Percentiles rank a stretch among this genome's conserved stretches.
Conservation (phyloP, 2,797 vertebrate species). For the Hoplostethus atlanticus region DNA sequence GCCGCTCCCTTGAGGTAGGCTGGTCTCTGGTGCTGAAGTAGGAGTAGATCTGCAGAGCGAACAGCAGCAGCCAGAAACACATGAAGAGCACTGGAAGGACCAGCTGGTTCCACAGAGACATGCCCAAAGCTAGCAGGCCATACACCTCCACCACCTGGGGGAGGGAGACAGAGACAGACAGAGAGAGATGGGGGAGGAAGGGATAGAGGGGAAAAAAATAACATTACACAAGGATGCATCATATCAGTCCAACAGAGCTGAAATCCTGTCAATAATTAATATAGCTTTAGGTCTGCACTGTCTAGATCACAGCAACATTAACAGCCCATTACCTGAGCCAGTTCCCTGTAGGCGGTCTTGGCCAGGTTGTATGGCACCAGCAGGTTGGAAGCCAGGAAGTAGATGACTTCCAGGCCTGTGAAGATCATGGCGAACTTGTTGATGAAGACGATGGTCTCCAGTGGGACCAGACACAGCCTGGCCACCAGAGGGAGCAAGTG, state of each 20-base stretch:
- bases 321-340: slow-evolving; percentile 90
- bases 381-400: slow-evolving; percentile 96
- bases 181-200: background rate
- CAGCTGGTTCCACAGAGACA: slow-evolving; percentile 99
- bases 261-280: background rate
- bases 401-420: slow-evolving; percentile 97
- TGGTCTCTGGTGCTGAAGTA: slow-evolving; percentile 98
- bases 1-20: slow-evolving; percentile 95
- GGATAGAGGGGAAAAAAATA: background rate
- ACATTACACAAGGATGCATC: no score
- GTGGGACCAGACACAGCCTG: slow-evolving; percentile 94
- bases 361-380: slow-evolving; percentile 98
- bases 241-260: no score
- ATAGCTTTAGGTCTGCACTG: background rate
- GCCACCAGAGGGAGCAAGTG: slow-evolving; percentile 98
- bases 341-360: slow-evolving; percentile 96
- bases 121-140: slow-evolving; percentile 94
- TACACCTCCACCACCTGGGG: slow-evolving; percentile 97
- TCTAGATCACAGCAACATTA: background rate
- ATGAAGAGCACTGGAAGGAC: slow-evolving; percentile 98
- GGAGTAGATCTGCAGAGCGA: slow-evolving; percentile 97
- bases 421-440: slow-evolving; percentile 99
- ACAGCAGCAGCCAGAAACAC: slow-evolving; percentile 98
- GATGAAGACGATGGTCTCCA: slow-evolving; percentile 97
- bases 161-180: slow-evolving; percentile 1